These are phyloP conservation scores for Crepidodera aurea DNA, from an alignment of 2,888 invertebrate genomes.

Conservation along the genomic window DNA sequence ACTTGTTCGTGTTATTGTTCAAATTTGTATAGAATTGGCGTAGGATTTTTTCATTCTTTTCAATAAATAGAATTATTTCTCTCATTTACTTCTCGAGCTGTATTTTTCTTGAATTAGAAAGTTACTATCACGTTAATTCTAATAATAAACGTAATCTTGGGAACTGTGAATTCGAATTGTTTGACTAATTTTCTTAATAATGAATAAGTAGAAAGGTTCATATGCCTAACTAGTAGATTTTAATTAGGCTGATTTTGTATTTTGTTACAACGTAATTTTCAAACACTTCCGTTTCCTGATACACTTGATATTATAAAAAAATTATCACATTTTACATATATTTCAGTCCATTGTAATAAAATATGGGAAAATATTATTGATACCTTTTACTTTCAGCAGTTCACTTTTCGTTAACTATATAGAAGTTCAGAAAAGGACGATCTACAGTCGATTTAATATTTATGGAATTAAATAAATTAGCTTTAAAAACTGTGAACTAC, in stretches of 20 bases:
- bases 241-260: slow-evolving; percentile 13
- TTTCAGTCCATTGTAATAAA: too few relatives aligned
- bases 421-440: too few relatives aligned
- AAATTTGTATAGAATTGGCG: slow-evolving; percentile 8
- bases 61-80: background rate
- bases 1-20: background rate
- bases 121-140: slow-evolving; percentile 22
- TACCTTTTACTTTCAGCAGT: too few relatives aligned
- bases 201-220: slow-evolving; percentile 14
- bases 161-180: slow-evolving; percentile 14
- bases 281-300: slow-evolving; percentile 13
- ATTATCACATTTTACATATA: background rate
- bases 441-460: too few relatives aligned
- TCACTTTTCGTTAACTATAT: too few relatives aligned
- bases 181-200: slow-evolving; percentile 14
- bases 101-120: slow-evolving; percentile 24
- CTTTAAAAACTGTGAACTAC: too few relatives aligned
- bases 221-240: slow-evolving; percentile 3
- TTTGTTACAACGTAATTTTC: slow-evolving; percentile 3
- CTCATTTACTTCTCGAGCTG: slow-evolving; percentile 5
- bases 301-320: background rate
- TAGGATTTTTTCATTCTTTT: slow-evolving; percentile 1
- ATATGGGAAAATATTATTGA: too few relatives aligned
- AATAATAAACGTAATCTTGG: slow-evolving; percentile 22
- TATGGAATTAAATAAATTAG: too few relatives aligned